phyloP scores from a whole-genome alignment of 2,113 vertebrate genomes.

The human region GRCh38 chrX:9210001-9210500 shows the following conservation, averaged over 20 bases:
- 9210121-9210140: not conserved
- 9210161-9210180: no score
- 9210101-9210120: not conserved
- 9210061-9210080: not conserved
- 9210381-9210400: not conserved
- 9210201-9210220: accelerated
- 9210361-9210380: not conserved
- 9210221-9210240: not conserved
- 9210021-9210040: not conserved
- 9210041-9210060: not conserved
- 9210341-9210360: not conserved
- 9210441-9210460: not conserved
- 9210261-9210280: not conserved
- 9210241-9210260: not conserved
- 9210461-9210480: not conserved
- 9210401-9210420: not conserved
- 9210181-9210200: accelerated
- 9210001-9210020: not conserved
- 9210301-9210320: not conserved
- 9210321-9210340: not conserved
- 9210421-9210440: not conserved
- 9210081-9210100: not conserved
- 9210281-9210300: not conserved
- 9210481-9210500: not conserved
- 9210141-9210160: not conserved